Evolutionary conservation across 1,140 invertebrate genomes (phyloP).

Genomic region (Eriocheir sinensis): DNA sequence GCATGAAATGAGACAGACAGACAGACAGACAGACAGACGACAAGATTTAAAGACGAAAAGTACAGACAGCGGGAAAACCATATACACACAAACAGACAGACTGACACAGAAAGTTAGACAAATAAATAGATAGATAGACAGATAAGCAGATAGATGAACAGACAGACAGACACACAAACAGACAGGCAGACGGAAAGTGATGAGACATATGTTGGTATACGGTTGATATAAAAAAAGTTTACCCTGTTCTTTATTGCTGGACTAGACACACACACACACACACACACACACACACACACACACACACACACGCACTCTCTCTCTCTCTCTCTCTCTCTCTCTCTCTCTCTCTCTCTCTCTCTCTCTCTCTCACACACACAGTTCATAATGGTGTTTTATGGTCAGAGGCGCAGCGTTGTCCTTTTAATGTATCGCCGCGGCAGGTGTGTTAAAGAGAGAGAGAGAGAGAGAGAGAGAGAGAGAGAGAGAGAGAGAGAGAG

Average conservation of each 20-base stretch:
- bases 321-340: not conserved
- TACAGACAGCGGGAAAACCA: no score
- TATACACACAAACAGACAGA: not conserved
- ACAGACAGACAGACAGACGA: not conserved
- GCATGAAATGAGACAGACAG: not conserved
- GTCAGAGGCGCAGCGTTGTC: not conserved
- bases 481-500: no score
- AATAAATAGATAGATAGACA: not conserved
- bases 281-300: slow-evolving; percentile 5
- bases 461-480: not conserved
- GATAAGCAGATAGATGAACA: not conserved
- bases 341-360: slow-evolving; percentile 13
- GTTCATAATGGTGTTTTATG: slow-evolving; percentile 21
- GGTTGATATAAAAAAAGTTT: not conserved
- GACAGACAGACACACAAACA: not conserved
- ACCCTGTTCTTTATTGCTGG: not conserved
- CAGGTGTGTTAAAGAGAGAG: not conserved
- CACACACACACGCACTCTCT: slow-evolving; percentile 19
- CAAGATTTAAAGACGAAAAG: not conserved
- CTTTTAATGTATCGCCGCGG: not conserved
- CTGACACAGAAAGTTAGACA: not conserved
- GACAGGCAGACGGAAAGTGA: not conserved
- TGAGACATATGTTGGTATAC: no score
- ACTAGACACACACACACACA: not conserved
- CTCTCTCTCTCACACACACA: not conserved